These are phyloP conservation scores for Cottus gobio DNA, from an alignment of 2,113 vertebrate genomes.

Conservation along the genomic window DNA sequence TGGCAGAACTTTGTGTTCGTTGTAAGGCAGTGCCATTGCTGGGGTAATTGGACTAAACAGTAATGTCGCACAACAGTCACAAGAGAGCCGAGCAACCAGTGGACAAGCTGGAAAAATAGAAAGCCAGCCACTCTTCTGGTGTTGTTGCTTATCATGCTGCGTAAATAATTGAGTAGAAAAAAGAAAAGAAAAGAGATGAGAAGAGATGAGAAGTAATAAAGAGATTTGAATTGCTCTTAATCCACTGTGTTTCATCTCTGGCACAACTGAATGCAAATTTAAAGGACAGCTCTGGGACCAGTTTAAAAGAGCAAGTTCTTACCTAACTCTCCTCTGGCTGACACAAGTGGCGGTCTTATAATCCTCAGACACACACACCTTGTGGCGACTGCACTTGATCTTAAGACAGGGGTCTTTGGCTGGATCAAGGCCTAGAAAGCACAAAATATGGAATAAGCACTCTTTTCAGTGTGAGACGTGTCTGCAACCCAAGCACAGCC, in stretches of 20 bases:
- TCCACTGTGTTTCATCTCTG: constrained; percentile 29
- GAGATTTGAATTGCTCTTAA: constrained; percentile 22
- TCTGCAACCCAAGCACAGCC: not conserved
- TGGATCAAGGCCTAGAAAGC: constrained; percentile 88
- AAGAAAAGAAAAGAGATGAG: not conserved
- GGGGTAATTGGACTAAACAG: constrained; percentile 74
- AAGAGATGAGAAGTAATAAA: not conserved
- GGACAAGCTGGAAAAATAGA: constrained; percentile 31
- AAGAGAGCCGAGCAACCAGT: constrained; percentile 46
- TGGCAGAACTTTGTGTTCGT: constrained; percentile 73
- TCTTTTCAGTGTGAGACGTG: not conserved
- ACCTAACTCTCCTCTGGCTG: constrained; percentile 91
- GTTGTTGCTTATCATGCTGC: not conserved
- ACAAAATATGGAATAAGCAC: constrained; percentile 19
- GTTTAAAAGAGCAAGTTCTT: constrained; percentile 34
- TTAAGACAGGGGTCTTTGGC: constrained; percentile 96
- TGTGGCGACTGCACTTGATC: constrained; percentile 95
- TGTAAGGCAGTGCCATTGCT: constrained; percentile 60
- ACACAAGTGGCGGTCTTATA: constrained; percentile 91
- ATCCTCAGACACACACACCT: constrained; percentile 93
- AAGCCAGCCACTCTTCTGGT: constrained; percentile 9
- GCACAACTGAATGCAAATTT: constrained; percentile 26
- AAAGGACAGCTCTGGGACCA: not conserved
- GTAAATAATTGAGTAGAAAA: constrained; percentile 20
- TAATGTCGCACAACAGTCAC: constrained; percentile 66